Percentiles rank a stretch among this genome's conserved stretches.
Evolutionary conservation across 1,140 invertebrate species (phyloP).

Genomic region (Scylla paramamosain): DNA sequence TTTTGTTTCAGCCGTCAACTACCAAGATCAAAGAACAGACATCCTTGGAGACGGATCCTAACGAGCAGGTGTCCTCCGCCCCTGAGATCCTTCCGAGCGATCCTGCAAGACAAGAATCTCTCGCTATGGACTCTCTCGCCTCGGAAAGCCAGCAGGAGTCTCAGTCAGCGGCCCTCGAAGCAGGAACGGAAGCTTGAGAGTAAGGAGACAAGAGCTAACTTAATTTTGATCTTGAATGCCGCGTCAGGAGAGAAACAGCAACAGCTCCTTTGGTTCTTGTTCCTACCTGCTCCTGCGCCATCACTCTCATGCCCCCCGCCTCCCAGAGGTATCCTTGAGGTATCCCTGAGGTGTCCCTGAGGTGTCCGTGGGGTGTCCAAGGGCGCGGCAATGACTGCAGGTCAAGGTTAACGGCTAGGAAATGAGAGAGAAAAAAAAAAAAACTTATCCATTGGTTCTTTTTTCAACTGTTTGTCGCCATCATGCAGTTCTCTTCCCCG

Average conservation of each 20-base stretch:
- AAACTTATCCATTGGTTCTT: too few species aligned
- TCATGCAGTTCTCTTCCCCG: too few species aligned
- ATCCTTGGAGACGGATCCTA: background rate
- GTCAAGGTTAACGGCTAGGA: too few species aligned
- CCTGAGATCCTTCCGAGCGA: constrained; percentile 27
- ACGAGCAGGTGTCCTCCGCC: constrained; percentile 34
- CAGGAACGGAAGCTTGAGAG: constrained; percentile 46
- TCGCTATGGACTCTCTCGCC: background rate
- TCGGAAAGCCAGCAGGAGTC: constrained; percentile 43
- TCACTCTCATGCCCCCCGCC: too few species aligned
- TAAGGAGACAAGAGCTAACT: background rate
- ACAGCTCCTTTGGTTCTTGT: too few species aligned
- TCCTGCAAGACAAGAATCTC: background rate
- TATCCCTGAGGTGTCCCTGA: too few species aligned
- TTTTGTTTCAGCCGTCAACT: background rate
- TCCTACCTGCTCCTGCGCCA: too few species aligned
- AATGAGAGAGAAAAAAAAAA: too few species aligned
- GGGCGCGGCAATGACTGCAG: too few species aligned
- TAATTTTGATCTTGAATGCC: background rate
- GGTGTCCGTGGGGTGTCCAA: too few species aligned
- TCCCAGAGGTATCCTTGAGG: too few species aligned
- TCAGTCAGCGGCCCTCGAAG: constrained; percentile 53
- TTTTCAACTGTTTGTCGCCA: too few species aligned
- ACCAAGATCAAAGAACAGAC: constrained; percentile 8
- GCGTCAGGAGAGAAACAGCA: background rate